Evolutionary conservation across 1,140 invertebrate species (phyloP).

Genomic region (Polypedilum vanderplanki): DNA sequence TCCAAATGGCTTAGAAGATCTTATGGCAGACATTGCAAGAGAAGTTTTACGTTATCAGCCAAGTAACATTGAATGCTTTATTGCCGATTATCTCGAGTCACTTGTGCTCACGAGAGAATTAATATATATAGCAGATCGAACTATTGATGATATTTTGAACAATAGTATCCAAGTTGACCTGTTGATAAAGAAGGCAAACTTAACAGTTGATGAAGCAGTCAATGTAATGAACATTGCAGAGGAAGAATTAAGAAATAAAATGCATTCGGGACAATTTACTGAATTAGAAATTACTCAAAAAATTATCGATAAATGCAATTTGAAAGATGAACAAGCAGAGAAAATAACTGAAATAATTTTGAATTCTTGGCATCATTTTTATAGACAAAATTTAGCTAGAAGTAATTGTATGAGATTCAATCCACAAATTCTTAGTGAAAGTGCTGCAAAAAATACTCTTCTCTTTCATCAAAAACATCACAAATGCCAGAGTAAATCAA

Average conservation of each 20-base stretch:
- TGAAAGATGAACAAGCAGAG: neutral
- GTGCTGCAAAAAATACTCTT: neutral
- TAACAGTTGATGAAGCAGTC: neutral
- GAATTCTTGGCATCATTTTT: neutral
- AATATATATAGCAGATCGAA: neutral
- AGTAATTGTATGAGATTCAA: neutral
- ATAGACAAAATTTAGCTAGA: neutral
- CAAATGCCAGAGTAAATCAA: neutral
- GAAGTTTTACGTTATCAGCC: slow-evolving; percentile 49
- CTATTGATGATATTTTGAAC: neutral
- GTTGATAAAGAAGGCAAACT: neutral
- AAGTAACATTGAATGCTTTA: slow-evolving; percentile 45
- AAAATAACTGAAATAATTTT: neutral
- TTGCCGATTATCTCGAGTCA: slow-evolving; percentile 50
- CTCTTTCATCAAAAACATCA: neutral
- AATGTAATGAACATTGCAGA: neutral
- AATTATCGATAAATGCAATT: neutral
- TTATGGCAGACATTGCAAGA: slow-evolving; percentile 49
- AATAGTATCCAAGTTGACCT: neutral
- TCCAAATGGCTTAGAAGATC: slow-evolving; percentile 48
- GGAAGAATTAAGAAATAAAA: neutral
- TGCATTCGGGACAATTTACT: neutral
- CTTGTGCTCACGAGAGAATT: slow-evolving; percentile 48
- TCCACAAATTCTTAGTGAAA: neutral
- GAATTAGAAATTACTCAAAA: neutral